A percentile compares a stretch with the other conserved stretches of the same genome.
Evolutionary conservation across 2,113 vertebrate species (phyloP).

Genomic region (Alethe castanea): DNA sequence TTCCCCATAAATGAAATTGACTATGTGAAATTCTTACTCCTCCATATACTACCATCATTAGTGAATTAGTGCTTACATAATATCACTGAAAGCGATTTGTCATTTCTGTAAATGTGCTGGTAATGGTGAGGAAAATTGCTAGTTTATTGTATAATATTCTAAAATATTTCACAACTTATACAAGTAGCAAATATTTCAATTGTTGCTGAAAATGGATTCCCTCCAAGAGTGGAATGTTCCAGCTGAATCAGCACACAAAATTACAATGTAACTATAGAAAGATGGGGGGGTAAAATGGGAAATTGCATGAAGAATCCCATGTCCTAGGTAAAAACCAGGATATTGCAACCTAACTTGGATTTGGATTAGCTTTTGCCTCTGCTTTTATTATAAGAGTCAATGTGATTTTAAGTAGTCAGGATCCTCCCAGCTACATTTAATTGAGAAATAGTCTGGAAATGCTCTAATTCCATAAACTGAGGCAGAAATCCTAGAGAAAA

Average conservation of each 20-base stretch:
- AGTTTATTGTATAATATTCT: not conserved
- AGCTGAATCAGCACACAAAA: not conserved
- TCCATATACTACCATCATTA: not conserved
- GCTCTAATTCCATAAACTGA: not conserved
- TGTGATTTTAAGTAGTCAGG: not conserved
- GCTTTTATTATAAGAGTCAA: not conserved
- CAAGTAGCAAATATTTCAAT: not conserved
- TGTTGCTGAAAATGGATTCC: not conserved
- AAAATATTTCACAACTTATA: not conserved
- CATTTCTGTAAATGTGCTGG: not conserved
- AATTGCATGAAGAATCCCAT: not conserved
- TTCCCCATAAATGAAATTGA: not conserved
- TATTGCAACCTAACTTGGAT: not conserved
- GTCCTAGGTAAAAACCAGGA: not conserved
- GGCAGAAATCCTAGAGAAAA: not conserved
- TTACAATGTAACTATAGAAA: not conserved
- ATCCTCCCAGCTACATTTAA: not conserved
- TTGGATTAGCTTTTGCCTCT: not conserved
- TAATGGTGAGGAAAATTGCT: not conserved
- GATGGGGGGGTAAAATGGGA: rapidly evolving
- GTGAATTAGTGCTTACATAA: not conserved
- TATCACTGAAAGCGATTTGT: not conserved
- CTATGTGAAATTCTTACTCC: not conserved
- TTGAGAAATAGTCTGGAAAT: not conserved
- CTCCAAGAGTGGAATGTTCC: not conserved